Conservation (phyloP, 1,140 invertebrate genomes). For the Rhagoletis zephyria region DNA sequence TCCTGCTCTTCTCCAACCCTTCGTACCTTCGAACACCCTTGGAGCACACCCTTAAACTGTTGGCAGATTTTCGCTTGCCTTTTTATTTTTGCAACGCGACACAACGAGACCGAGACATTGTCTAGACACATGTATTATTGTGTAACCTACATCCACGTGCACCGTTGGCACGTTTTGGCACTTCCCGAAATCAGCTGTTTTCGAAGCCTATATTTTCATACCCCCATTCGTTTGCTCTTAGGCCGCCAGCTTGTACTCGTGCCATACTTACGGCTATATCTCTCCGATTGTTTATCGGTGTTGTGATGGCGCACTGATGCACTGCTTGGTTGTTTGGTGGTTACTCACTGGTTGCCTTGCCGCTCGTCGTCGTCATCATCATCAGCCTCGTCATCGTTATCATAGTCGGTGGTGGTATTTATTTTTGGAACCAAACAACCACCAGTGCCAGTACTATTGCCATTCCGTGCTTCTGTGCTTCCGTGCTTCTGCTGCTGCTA, state of each 20-base stretch:
- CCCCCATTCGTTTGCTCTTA: constrained; percentile 4
- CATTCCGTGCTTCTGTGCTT: background rate
- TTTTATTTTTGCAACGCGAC: background rate
- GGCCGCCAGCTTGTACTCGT: background rate
- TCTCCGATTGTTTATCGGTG: constrained; percentile 26
- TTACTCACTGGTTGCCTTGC: constrained; percentile 12
- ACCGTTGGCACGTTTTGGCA: background rate
- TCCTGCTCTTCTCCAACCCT: constrained; percentile 2
- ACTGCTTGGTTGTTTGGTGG: constrained; percentile 10
- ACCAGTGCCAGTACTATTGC: background rate
- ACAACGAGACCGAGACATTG: constrained; percentile 15
- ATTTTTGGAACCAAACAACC: constrained; percentile 48
- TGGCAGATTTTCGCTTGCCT: constrained; percentile 12
- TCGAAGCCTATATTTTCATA: constrained; percentile 25
- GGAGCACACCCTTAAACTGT: background rate
- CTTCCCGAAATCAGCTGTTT: constrained; percentile 47
- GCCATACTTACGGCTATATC: background rate
- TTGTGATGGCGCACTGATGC: background rate
- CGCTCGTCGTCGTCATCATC: background rate
- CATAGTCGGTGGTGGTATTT: constrained; percentile 25
- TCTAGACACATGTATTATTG: constrained; percentile 17
- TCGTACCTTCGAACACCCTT: background rate
- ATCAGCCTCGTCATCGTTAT: background rate
- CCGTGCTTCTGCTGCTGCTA: too few relatives aligned
- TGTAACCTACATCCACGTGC: constrained; percentile 14